Base-by-base conservation (phyloP, 2,888 invertebrate species). In the Metacarcinus magister region DNA sequence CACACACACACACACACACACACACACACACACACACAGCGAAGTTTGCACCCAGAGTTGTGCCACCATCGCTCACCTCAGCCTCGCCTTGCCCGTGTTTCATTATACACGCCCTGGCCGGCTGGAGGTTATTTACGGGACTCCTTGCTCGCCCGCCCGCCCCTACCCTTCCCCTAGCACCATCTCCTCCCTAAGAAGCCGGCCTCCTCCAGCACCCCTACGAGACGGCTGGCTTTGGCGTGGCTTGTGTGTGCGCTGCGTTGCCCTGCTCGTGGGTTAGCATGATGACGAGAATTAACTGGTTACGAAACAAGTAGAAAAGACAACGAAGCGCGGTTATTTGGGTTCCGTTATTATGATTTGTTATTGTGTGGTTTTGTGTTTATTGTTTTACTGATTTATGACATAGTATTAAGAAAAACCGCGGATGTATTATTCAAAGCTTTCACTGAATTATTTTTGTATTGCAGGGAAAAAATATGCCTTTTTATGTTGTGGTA, bases 11-110 rank as follows among this genome's bases (percentile, higher is more conserved):
- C 82, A 82, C 32, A 82, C 82, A 82, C 32, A 82, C 82, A 82
- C 13, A 82, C 82, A 82, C 13, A 82, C 82, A 82, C 13, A 82
- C 82, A 82, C 32, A 82, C 32, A 82, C 32, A 82, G 32, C 32
- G 32, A 82, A 82, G 32, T 82, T 82, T 82, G 82, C 32, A 82
- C 32, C 28, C 82, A 28, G 82, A 82, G 82, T 82, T 82, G 82
- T 82, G 82, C 82, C 82, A 82, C 82, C 82, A 82, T 82, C 82
- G 82, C 82, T 82, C 82, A 82, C 82, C 32, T 32, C 32, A 32
- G 82, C 32, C 32, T 82, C 82, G 82, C 82, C 82, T 82, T 32
- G 82, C 82, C 82, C 32, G 82, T 82, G 82, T 82, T 82, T 82
- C 82, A 82, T 82, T 82, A 82, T 82, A 82, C 82, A 82, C 82